Conservation (phyloP, 2,888 invertebrate species). For the Idaea dimidiata region DNA sequence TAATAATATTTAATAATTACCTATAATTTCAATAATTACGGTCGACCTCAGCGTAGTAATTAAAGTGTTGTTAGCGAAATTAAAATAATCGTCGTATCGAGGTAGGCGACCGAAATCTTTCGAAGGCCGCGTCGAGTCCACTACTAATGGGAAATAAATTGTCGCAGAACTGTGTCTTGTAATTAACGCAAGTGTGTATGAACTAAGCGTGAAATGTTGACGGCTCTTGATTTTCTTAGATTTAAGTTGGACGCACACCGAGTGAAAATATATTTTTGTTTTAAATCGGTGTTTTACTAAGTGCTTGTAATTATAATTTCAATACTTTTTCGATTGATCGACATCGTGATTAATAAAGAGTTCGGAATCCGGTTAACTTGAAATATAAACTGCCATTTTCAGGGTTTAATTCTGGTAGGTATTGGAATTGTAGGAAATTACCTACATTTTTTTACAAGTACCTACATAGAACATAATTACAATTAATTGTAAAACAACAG, state of each 20-base stretch:
- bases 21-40: constrained; percentile 31
- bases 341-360: no score
- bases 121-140: constrained; percentile 55
- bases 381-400: no score
- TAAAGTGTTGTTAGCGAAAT: constrained; percentile 79
- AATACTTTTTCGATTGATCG: no score
- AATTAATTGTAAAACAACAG: no score
- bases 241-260: background rate
- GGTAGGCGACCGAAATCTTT: constrained; percentile 68
- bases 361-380: no score
- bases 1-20: constrained; percentile 34
- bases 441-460: no score
- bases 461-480: no score
- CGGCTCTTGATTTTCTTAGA: constrained; percentile 36
- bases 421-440: no score
- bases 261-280: background rate
- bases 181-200: constrained; percentile 64
- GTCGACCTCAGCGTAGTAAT: constrained; percentile 53
- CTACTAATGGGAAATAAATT: constrained; percentile 78
- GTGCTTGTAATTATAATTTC: no score
- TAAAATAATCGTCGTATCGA: constrained; percentile 68
- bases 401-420: no score
- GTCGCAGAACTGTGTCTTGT: constrained; percentile 64
- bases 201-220: constrained; percentile 65
- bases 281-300: no score